Conservation (phyloP, 1,140 invertebrate species). For the Panulirus ornatus region DNA sequence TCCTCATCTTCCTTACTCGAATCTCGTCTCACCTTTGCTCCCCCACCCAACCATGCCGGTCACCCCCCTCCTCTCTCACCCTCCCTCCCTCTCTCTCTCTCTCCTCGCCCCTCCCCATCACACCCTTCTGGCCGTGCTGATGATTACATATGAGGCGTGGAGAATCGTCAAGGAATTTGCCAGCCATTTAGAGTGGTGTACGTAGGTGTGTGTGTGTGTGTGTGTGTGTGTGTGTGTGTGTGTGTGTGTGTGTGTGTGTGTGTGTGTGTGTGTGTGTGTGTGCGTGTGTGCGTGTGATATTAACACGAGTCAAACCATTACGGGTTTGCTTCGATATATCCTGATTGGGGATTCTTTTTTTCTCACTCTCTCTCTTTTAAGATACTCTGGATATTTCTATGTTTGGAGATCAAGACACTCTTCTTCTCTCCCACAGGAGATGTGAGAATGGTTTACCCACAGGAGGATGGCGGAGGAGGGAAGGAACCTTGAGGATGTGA, state of each 20-base stretch:
- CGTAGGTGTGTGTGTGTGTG: slow-evolving; percentile 41
- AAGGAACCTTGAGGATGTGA: neutral
- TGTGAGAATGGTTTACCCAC: no score
- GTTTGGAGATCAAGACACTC: no score
- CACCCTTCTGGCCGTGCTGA: slow-evolving; percentile 10
- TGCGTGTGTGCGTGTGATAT: slow-evolving; percentile 12
- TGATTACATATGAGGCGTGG: slow-evolving; percentile 50
- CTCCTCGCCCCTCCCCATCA: neutral
- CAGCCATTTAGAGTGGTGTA: slow-evolving; percentile 32
- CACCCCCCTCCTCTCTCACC: neutral
- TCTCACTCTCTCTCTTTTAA: no score
- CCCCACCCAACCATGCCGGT: neutral
- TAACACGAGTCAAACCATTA: no score
- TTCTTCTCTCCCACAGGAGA: no score
- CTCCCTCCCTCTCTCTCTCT: neutral
- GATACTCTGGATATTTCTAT: no score
- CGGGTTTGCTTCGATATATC: no score
- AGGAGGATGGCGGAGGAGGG: neutral
- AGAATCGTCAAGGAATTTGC: slow-evolving; percentile 49
- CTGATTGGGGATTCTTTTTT: no score
- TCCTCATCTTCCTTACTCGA: neutral
- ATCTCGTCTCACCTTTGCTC: neutral
- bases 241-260: slow-evolving; percentile 53
- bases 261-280: slow-evolving; percentile 55
- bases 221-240: slow-evolving; percentile 54